These are phyloP conservation scores for Drosophila triauraria DNA, from an alignment of 1,140 invertebrate genomes.

Conservation along the genomic window DNA sequence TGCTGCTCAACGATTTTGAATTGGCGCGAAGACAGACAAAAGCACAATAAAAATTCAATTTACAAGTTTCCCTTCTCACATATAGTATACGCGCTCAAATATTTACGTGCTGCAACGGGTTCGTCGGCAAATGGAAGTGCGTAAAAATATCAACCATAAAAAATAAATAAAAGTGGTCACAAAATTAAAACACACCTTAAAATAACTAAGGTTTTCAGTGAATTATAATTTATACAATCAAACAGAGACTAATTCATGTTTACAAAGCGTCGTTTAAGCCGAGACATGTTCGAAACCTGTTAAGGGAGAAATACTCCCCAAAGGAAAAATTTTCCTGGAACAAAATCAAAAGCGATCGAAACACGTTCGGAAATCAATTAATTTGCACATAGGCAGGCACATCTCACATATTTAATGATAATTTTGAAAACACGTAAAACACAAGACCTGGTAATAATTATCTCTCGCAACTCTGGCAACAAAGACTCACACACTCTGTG, in stretches of 20 bases:
- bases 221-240: neutral
- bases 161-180: neutral
- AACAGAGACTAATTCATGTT: neutral
- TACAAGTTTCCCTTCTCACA: constrained; percentile 17
- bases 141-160: neutral
- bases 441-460: constrained; percentile 64
- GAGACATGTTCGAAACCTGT: constrained; percentile 9
- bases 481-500: constrained; percentile 28
- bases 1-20: constrained; percentile 58
- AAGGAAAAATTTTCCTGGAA: constrained; percentile 26
- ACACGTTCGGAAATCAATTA: constrained; percentile 56
- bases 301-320: neutral
- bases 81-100: constrained; percentile 27
- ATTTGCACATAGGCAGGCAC: constrained; percentile 63
- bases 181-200: neutral
- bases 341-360: constrained; percentile 25
- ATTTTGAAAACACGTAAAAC: constrained; percentile 69
- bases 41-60: constrained; percentile 7
- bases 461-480: constrained; percentile 31
- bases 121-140: constrained; percentile 25
- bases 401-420: constrained; percentile 62
- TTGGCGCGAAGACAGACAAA: constrained; percentile 32
- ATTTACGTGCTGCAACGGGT: constrained; percentile 32
- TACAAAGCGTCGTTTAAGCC: neutral
- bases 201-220: neutral